A percentile compares a stretch with the other conserved stretches of the same genome.
phyloP scores from a whole-genome alignment of 2,888 invertebrate genomes.

The Cacoxenus indagator region DNA sequence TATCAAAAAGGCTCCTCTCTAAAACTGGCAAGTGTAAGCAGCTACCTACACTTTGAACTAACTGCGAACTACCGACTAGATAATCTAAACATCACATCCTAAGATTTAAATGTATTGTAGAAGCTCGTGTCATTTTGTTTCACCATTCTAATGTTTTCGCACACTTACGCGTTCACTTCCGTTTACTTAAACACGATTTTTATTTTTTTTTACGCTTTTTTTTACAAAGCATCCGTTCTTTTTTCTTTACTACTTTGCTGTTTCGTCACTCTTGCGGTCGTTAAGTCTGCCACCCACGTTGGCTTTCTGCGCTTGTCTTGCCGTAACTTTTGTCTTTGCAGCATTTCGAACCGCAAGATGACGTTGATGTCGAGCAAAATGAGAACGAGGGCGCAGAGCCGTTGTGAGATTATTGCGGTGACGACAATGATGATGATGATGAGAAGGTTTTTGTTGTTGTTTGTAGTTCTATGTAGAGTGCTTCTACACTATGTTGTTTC shows the following conservation, averaged over 20 bases:
- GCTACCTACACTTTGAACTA: not conserved
- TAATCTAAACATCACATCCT: not conserved
- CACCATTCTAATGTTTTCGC: not conserved
- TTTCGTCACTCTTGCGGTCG: not conserved
- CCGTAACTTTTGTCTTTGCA: not conserved
- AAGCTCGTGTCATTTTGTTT: not conserved
- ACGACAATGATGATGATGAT: not conserved
- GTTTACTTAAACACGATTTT: not conserved
- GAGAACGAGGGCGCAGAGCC: not conserved
- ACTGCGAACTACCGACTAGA: not conserved
- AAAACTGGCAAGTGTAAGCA: not conserved
- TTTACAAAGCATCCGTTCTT: not conserved
- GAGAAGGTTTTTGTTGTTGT: not conserved
- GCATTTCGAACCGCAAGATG: not conserved
- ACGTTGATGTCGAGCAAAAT: not conserved
- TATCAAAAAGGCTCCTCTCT: not conserved
- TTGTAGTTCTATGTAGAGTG: not conserved
- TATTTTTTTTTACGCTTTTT: not conserved
- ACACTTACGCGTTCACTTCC: not conserved
- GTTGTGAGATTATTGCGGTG: not conserved
- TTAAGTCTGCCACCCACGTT: not conserved
- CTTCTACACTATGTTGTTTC: not conserved
- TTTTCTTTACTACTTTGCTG: not conserved
- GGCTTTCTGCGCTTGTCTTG: not conserved
- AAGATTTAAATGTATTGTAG: not conserved